Evolutionary conservation across 2,888 invertebrate genomes (phyloP).

Genomic region (Mesorhabditis belari): DNA sequence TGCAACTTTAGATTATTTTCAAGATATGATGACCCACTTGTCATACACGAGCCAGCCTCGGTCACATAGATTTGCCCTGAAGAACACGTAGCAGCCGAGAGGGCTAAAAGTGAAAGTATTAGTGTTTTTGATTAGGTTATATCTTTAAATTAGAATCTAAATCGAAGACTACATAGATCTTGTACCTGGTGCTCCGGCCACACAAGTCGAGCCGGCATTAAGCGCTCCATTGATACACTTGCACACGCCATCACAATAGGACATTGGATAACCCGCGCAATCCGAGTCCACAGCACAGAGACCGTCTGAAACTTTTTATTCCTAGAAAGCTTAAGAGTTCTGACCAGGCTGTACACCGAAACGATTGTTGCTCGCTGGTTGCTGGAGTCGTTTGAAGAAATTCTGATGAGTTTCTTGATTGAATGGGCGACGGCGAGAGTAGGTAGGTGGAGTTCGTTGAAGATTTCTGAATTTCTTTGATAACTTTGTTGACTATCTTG

Average conservation of each 20-base stretch:
- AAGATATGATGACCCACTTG: too few species aligned
- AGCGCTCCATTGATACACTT: slow-evolving; percentile 47
- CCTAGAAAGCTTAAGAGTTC: not conserved
- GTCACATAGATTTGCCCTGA: slow-evolving; percentile 49
- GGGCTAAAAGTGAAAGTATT: slow-evolving; percentile 13
- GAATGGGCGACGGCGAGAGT: not conserved
- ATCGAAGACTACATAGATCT: not conserved
- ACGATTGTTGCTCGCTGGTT: not conserved
- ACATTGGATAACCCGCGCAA: slow-evolving; percentile 51
- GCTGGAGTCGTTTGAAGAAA: not conserved
- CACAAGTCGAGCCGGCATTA: slow-evolving; percentile 51
- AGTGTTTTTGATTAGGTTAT: not conserved
- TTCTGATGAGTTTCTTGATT: not conserved
- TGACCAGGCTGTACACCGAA: not conserved
- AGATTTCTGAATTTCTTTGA: not conserved
- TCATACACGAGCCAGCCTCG: slow-evolving; percentile 52
- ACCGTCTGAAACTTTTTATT: slow-evolving; percentile 14
- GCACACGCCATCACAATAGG: slow-evolving; percentile 50
- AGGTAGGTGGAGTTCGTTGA: not conserved
- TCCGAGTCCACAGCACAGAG: slow-evolving; percentile 43
- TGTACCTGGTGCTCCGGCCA: slow-evolving; percentile 28
- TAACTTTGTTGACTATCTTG: too few species aligned
- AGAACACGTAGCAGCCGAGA: slow-evolving; percentile 33
- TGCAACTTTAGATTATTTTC: too few species aligned
- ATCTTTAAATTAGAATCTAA: not conserved